phyloP scores from a whole-genome alignment of 2,113 vertebrate species.

The Anarrhichthys ocellatus region DNA sequence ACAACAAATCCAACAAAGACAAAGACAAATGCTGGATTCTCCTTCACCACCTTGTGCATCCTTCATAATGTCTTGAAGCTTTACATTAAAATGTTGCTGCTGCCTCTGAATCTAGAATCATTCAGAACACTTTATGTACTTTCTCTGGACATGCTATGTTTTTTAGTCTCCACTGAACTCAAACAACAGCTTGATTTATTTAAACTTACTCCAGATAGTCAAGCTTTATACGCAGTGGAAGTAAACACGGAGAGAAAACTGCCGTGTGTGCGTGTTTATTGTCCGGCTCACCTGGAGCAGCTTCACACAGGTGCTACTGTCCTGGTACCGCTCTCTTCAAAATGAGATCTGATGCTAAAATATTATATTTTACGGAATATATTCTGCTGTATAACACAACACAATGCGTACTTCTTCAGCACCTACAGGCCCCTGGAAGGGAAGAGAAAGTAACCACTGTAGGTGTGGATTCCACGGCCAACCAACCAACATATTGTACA shows the following conservation, averaged over 20 bases:
- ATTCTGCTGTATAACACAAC: neutral
- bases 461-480: neutral
- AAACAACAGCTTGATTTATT: neutral
- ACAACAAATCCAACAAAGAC: neutral
- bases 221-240: neutral
- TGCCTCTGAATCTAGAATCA: neutral
- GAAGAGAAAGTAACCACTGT: neutral
- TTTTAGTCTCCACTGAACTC: neutral
- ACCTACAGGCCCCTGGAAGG: neutral
- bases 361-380: neutral
- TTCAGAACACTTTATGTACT: neutral
- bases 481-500: neutral
- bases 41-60: neutral
- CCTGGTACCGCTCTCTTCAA: neutral
- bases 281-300: conserved; percentile 4
- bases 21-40: neutral
- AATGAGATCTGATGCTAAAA: neutral
- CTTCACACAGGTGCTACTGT: conserved; percentile 22
- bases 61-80: neutral
- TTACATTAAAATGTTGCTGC: neutral
- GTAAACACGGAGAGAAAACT: neutral
- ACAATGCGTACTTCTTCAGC: neutral
- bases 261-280: neutral
- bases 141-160: neutral
- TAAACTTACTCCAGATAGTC: neutral